These are phyloP conservation scores for Schizopygopsis malacanthus DNA, from an alignment of 2,797 vertebrate genomes.

Conservation along the genomic window DNA sequence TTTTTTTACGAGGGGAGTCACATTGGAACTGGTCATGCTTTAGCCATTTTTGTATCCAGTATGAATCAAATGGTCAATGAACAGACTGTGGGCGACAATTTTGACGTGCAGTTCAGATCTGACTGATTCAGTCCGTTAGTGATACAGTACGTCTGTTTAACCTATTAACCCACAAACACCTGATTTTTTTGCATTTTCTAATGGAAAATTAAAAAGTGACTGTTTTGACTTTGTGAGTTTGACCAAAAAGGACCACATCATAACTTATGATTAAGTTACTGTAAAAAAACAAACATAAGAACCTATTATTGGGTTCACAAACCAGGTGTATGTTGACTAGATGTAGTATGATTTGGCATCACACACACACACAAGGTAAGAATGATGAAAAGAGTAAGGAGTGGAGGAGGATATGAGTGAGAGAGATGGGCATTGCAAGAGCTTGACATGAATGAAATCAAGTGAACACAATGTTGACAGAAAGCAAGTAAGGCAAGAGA, in stretches of 20 bases:
- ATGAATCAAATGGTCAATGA: background rate
- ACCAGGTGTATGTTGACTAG: background rate
- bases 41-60: background rate
- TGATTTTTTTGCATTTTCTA: background rate
- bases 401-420: background rate
- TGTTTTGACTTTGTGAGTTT: background rate
- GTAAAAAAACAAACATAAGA: background rate
- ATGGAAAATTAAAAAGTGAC: background rate
- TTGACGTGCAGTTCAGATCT: background rate
- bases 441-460: constrained; percentile 22
- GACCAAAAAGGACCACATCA: background rate
- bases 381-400: background rate
- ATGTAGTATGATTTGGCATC: background rate
- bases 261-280: background rate
- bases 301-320: background rate
- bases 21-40: background rate
- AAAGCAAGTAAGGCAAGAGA: constrained; percentile 18
- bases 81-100: background rate
- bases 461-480: constrained; percentile 28
- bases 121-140: background rate
- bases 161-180: background rate
- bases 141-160: background rate
- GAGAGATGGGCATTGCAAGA: background rate
- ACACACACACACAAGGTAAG: background rate
- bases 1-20: background rate